A percentile compares a stretch with the other conserved stretches of the same genome.
Evolutionary conservation across 1,140 invertebrate genomes (phyloP).

Genomic region (Drosophila kepulauana): DNA sequence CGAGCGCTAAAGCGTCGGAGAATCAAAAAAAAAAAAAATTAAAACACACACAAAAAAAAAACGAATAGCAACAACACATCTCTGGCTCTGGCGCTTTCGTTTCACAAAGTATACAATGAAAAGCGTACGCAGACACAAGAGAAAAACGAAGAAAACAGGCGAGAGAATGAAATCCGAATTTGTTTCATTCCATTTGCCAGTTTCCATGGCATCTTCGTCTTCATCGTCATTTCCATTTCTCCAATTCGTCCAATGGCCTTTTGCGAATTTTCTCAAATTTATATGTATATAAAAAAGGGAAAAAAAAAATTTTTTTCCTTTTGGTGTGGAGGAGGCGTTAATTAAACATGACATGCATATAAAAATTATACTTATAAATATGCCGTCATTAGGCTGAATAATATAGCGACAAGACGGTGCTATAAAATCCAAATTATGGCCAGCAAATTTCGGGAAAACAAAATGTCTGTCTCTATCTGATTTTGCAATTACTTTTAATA

Average conservation of each 20-base stretch:
- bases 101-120: slow-evolving; percentile 76
- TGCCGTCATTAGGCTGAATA: slow-evolving; percentile 52
- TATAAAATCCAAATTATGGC: slow-evolving; percentile 29
- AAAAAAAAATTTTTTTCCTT: slow-evolving; percentile 27
- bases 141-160: slow-evolving; percentile 29
- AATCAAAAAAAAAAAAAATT: slow-evolving; percentile 32
- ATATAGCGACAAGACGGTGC: slow-evolving; percentile 10
- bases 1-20: slow-evolving; percentile 50
- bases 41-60: slow-evolving; percentile 29
- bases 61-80: slow-evolving; percentile 31
- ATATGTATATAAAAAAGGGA: slow-evolving; percentile 7
- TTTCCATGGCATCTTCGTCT: slow-evolving; percentile 59
- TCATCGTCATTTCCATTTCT: slow-evolving; percentile 53
- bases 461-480: neutral
- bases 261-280: slow-evolving; percentile 54
- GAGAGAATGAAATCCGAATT: slow-evolving; percentile 72
- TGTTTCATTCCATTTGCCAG: slow-evolving; percentile 79
- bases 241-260: slow-evolving; percentile 49
- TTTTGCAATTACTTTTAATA: neutral
- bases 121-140: slow-evolving; percentile 34
- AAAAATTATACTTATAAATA: slow-evolving; percentile 75
- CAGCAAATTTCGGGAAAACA: slow-evolving; percentile 24
- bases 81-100: slow-evolving; percentile 62
- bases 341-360: slow-evolving; percentile 82
- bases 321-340: slow-evolving; percentile 63